Percentiles rank a stretch among this genome's conserved stretches.
These are phyloP conservation scores for Gryon sp. DNA, from an alignment of 1,140 invertebrate genomes.

Conservation along the genomic window DNA sequence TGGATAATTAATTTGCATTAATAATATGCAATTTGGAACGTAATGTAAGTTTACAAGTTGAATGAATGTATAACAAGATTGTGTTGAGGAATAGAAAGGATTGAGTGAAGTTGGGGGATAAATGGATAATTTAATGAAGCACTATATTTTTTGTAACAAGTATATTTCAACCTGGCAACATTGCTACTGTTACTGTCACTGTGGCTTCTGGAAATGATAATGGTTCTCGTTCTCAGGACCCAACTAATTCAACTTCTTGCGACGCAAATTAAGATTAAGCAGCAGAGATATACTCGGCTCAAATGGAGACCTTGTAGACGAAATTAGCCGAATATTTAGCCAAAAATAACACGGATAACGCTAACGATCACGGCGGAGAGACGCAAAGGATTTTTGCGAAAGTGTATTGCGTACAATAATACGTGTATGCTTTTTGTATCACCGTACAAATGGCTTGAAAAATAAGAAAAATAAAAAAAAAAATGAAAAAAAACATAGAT, in stretches of 20 bases:
- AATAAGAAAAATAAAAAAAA: too few species aligned
- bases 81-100: too few species aligned
- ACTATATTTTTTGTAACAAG: too few species aligned
- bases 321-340: slow-evolving; percentile 55
- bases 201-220: slow-evolving; percentile 17
- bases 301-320: slow-evolving; percentile 58
- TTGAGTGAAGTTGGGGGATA: too few species aligned
- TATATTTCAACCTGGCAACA: background rate
- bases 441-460: too few species aligned
- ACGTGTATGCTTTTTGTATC: background rate
- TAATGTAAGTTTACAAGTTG: too few species aligned
- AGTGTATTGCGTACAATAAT: background rate
- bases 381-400: slow-evolving; percentile 44
- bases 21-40: too few species aligned
- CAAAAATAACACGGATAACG: slow-evolving; percentile 59
- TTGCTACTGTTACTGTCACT: background rate
- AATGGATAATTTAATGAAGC: too few species aligned
- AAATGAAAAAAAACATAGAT: too few species aligned
- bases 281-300: slow-evolving; percentile 49
- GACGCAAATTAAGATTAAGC: slow-evolving; percentile 61
- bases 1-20: too few species aligned
- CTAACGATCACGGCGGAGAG: slow-evolving; percentile 28
- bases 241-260: slow-evolving; percentile 51
- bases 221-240: slow-evolving; percentile 34
- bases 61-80: too few species aligned